Evolutionary conservation across 2,888 invertebrate species (phyloP).

Genomic region (Augochlorella aurata): DNA sequence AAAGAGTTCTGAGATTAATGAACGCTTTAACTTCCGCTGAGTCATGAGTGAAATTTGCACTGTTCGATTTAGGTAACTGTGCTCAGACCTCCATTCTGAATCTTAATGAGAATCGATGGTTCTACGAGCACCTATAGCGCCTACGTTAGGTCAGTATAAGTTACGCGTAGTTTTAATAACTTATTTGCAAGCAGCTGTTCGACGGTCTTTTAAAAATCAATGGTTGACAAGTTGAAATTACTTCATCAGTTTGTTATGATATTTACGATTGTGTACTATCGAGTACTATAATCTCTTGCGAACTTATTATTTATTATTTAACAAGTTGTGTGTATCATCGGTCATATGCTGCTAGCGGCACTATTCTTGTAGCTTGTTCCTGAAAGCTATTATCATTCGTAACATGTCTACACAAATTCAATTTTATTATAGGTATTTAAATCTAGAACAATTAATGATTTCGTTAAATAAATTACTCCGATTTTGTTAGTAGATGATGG

Average conservation of each 20-base stretch:
- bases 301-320: background rate
- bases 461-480: background rate
- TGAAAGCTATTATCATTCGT: background rate
- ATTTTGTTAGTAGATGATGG: background rate
- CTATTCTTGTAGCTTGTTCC: background rate
- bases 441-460: background rate
- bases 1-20: background rate
- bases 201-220: background rate
- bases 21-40: background rate
- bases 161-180: background rate
- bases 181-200: background rate
- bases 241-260: background rate
- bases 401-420: background rate
- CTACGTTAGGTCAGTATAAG: background rate
- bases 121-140: background rate
- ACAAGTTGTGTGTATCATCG: background rate
- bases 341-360: background rate
- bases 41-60: background rate
- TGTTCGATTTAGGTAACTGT: constrained; percentile 8
- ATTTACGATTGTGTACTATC: background rate
- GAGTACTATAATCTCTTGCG: background rate
- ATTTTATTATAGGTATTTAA: background rate
- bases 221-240: background rate
- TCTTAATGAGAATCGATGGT: background rate
- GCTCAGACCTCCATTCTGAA: background rate